Base-by-base conservation (phyloP, 2,888 invertebrate species). In the Uloborus plumipes region DNA sequence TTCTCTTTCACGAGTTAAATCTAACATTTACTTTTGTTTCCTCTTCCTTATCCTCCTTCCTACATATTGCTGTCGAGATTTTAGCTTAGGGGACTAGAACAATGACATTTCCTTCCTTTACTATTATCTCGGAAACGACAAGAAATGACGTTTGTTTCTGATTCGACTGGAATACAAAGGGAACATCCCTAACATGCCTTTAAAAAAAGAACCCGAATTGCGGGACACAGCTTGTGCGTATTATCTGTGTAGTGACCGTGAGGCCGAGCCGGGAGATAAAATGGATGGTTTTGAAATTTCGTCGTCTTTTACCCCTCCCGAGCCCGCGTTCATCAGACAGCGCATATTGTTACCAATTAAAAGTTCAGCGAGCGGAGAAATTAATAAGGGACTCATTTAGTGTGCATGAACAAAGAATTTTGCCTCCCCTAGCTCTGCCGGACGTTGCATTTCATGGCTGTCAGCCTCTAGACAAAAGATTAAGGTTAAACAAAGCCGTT, bases 381-480 rank as follows among this genome's bases (percentile, higher is more conserved):
- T 78, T 78, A 78, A 78, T 78, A 78, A 78, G 71, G 64, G 70
- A 69, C 70, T 71, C 77, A 65, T 71, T 77, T 77, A 64, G 70
- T 65, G 77, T 70, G 72, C 58, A 72, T 72, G 72, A 72, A 79
- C 71, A 79, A 79, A 79, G 79, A 79, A 72, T 72, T 18, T 22
- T 53, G 26, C 16, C 16, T 14, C 22, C 15, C 13, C 15, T 22
- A 62, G 61, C 53, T 31, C 22, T 53, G 59, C 80, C 80, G 80
- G 80, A 80, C 80, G 80, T 55, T 71, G 72, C 80, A 74, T 80
- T 80, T 80, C 73, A 80, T 51, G 80, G 64, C 73, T 80, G 80
- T 80, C 80, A 80, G 62, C 59, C 47, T 73, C 73, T 55, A 80
- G 80, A 80, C 80, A 80, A 80, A 80, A 80, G 80, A 80, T 79